Evolutionary conservation across 1,140 invertebrate genomes (phyloP), one percentile per base, ranked within the genome.

Genomic region (Lasioglossum baleicum): DNA sequence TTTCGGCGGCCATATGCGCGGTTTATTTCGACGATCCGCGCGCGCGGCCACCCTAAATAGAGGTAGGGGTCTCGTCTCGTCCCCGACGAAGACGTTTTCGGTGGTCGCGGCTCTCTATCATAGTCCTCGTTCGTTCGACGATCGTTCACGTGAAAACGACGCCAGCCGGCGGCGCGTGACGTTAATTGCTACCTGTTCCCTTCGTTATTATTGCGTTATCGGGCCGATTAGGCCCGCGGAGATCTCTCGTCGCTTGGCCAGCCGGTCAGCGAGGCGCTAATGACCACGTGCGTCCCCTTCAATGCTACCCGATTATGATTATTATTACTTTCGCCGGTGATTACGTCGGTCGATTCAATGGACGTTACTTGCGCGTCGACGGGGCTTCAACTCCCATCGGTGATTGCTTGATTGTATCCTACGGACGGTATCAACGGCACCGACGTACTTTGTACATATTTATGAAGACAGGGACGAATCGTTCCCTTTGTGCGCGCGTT

Each of bases 1-100:
- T 93, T 93, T 92, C 81, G 90, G 89, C 89, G 80, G 85, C 91
- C 91, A 93, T 91, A 92, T 93, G 92, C 88, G 91, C 89, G 84
- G 88, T 90, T 92, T 93, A 92, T 93, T 93, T 93, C 92, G 88
- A 92, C 87, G 83, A 84, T 84, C 78, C 74, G 78, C 44, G 44
- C 75, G 58, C 17, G 81, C 71, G 83, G 83, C 82, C 87, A 83
- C 83, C 82, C 87, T 80, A 84, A 82, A 85, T 87, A 86, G 83
- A 85, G 72, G 76, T 76, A 71, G 63, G 35, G 67, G 60, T 69
- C 77, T 58, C 20, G 17, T 58, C 56, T 76, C 72, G 79, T 71
- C 68, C 69, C 75, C 76, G 51, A 85, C 70, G 74, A 78, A 85
- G 79, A 86, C 80, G 81, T 87, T 83, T 82, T 85, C 67, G 77